These are phyloP conservation scores for Venusia cambrica DNA, from an alignment of 2,888 invertebrate genomes.

Conservation along the genomic window DNA sequence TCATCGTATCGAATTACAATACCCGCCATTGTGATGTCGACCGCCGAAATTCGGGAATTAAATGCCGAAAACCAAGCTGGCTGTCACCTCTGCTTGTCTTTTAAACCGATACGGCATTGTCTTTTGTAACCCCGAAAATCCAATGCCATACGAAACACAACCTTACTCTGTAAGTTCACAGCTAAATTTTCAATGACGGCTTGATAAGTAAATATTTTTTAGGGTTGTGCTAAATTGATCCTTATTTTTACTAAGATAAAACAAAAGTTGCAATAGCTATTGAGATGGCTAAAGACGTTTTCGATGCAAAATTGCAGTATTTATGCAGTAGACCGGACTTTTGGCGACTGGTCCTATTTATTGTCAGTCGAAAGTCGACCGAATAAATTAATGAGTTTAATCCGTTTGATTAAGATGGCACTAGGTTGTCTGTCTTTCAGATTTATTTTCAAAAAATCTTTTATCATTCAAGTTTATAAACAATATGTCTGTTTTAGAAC, in stretches of 20 bases:
- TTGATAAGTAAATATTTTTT: constrained; percentile 11
- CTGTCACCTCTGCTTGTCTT: constrained; percentile 71
- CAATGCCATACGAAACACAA: constrained; percentile 2
- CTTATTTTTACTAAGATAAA: constrained; percentile 2
- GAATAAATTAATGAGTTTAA: constrained; percentile 61
- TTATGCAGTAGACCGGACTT: constrained; percentile 61
- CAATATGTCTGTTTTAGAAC: too few relatives aligned
- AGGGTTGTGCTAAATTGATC: constrained; percentile 6
- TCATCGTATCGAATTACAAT: constrained; percentile 49
- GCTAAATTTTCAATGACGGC: neutral
- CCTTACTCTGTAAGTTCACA: neutral
- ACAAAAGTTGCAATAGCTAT: constrained; percentile 3
- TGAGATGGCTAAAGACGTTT: constrained; percentile 23
- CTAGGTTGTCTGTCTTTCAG: too few relatives aligned
- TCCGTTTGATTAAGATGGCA: constrained; percentile 26
- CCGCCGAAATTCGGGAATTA: constrained; percentile 65
- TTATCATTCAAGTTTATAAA: too few relatives aligned
- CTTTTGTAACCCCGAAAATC: constrained; percentile 36
- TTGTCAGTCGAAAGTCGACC: constrained; percentile 56
- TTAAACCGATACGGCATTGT: constrained; percentile 72
- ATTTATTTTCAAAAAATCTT: too few relatives aligned
- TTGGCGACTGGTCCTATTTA: constrained; percentile 65
- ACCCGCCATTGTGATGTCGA: constrained; percentile 62
- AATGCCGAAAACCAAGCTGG: constrained; percentile 60
- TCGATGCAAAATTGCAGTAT: constrained; percentile 41